A percentile compares a stretch with the other conserved stretches of the same genome.
These are phyloP conservation scores for Artemisiospiza belli DNA, from an alignment of 2,113 vertebrate genomes.

Conservation along the genomic window DNA sequence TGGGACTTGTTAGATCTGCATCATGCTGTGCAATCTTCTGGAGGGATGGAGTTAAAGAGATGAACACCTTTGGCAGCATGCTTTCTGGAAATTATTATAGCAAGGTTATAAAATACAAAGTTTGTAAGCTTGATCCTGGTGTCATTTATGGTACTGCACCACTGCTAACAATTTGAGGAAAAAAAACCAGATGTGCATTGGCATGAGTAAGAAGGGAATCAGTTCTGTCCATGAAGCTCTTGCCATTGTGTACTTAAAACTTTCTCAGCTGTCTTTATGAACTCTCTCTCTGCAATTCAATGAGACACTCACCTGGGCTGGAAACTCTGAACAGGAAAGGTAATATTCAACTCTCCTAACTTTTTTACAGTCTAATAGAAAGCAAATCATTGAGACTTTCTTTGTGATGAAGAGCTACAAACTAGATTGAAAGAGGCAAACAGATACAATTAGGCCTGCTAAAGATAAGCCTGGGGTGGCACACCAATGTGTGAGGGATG, in stretches of 20 bases:
- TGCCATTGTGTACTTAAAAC: neutral
- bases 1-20: neutral
- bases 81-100: neutral
- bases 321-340: neutral
- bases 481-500: neutral
- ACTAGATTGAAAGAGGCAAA: neutral
- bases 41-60: neutral
- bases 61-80: neutral
- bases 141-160: neutral
- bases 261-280: neutral
- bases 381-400: neutral
- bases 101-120: neutral
- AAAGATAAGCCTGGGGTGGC: neutral
- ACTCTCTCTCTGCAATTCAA: neutral
- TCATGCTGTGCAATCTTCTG: neutral
- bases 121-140: neutral
- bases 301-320: neutral
- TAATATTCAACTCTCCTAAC: neutral
- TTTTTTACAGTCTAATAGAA: neutral
- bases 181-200: accelerated
- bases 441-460: neutral
- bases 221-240: neutral
- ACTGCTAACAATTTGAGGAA: neutral
- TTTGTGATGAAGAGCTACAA: neutral
- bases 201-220: neutral